Conservation (phyloP, 2,888 invertebrate species). For the Eucera pruinosa region DNA sequence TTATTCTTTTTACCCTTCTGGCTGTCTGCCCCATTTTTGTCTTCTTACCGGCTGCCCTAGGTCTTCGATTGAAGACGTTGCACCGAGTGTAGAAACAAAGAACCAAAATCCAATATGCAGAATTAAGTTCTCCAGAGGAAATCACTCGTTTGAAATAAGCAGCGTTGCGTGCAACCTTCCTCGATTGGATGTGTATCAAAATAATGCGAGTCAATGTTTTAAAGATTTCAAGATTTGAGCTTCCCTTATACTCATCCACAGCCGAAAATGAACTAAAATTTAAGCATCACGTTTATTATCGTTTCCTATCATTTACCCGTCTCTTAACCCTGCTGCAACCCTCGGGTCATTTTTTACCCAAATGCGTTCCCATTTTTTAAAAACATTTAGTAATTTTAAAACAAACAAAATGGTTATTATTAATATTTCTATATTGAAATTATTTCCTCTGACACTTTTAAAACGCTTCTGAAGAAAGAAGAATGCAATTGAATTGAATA, state of each 20-base stretch:
- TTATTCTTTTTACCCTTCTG: not conserved
- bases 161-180: conserved; percentile 25
- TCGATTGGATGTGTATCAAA: conserved; percentile 54
- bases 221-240: conserved; percentile 33
- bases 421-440: too few species aligned
- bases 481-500: too few species aligned
- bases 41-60: not conserved
- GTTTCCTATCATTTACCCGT: not conserved
- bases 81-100: not conserved
- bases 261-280: conserved; percentile 24
- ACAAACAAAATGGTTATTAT: too few species aligned
- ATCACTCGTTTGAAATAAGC: conserved; percentile 19
- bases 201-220: conserved; percentile 54
- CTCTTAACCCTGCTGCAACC: too few species aligned
- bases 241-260: conserved; percentile 29
- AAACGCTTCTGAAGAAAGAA: too few species aligned
- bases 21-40: not conserved
- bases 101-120: conserved; percentile 4
- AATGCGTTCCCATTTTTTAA: too few species aligned
- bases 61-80: not conserved
- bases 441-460: too few species aligned
- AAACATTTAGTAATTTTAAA: too few species aligned
- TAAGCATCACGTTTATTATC: not conserved
- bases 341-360: too few species aligned
- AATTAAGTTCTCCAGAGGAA: conserved; percentile 9